Evolutionary conservation across 23 tunicate species (phyloP), one percentile per base, ranked within the genome.

Genomic region (Diplosoma virens): DNA sequence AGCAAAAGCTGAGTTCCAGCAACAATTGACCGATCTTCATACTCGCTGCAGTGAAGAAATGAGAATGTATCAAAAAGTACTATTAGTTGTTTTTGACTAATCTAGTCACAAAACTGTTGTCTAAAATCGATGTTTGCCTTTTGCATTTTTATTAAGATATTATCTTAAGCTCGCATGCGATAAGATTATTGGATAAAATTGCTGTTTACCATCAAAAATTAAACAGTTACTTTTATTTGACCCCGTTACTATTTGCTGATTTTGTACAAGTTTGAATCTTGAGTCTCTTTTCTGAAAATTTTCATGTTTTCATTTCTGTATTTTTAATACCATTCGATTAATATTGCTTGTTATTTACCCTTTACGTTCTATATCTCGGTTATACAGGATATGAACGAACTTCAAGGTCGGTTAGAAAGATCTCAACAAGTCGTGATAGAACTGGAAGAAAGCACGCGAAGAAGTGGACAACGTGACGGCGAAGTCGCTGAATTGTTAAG

Each of bases 351-450:
- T 11, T 45, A 45, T 45, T 45, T 9, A 9, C 52, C 14, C 16
- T 45, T 9, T 45, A 45, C 52, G 52, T 16, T 45, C 16, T 9
- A 45, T 45, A 16, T 45, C 5, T 4, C 29, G 37, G 27, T 28
- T 63, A 7, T 35, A 2, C 37, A 92, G 97, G 97, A 92, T 59
- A 58, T 80, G 11, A 55, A 73, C 26, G 86, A 76, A 7, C 52
- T 92, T 67, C 82, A 88, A 14, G 69, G 68, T 2, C 67, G 90
- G 3, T 59, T 92, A 34, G 97, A 92, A 31, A 81, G 74, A 32
- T 85, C 92, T 26, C 97, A 83, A 25, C 87, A 81, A 33, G 55
- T 85, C n/a, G 73, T 80, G 18, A 30, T 92, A 67, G 82, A 81
- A 33, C 58, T 92, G 73, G 97, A 92, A 64, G 87, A 85, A 16